These are phyloP conservation scores for Barypeithes pellucidus DNA, from an alignment of 2,888 invertebrate genomes.

Conservation along the genomic window DNA sequence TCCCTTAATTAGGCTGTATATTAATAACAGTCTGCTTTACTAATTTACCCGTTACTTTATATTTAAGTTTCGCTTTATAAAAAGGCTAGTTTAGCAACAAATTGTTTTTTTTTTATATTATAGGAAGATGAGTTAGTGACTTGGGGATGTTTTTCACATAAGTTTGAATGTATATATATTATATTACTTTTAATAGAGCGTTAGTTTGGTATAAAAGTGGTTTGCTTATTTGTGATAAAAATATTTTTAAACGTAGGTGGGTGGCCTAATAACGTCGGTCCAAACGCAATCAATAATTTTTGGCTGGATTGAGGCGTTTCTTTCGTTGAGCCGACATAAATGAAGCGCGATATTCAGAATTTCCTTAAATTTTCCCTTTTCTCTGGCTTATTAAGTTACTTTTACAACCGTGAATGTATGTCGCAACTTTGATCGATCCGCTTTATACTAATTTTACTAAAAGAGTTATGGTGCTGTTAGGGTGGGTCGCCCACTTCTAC, in stretches of 20 bases:
- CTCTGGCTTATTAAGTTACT: no score
- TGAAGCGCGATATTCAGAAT: no score
- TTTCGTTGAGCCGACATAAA: no score
- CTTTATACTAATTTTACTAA: no score
- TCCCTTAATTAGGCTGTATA: conserved; percentile 4
- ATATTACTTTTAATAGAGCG: conserved; percentile 11
- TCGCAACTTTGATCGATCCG: no score
- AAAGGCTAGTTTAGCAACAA: conserved; percentile 9
- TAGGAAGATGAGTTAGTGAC: neutral
- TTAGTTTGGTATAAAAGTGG: conserved; percentile 13
- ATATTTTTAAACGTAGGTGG: neutral
- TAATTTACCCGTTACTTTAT: conserved; percentile 9
- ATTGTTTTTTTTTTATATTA: conserved; percentile 12
- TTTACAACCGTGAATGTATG: no score
- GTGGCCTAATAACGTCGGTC: neutral
- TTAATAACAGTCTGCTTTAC: conserved; percentile 17
- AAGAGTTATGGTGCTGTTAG: no score
- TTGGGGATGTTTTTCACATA: conserved; percentile 5
- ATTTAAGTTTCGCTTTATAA: conserved; percentile 21
- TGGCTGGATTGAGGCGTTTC: no score
- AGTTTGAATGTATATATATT: conserved; percentile 21
- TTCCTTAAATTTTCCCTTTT: no score
- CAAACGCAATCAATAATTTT: no score
- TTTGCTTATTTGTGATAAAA: conserved; percentile 23
- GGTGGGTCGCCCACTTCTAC: no score